Conservation (phyloP, 2,888 invertebrate species). For the Drosophila incognita region DNA sequence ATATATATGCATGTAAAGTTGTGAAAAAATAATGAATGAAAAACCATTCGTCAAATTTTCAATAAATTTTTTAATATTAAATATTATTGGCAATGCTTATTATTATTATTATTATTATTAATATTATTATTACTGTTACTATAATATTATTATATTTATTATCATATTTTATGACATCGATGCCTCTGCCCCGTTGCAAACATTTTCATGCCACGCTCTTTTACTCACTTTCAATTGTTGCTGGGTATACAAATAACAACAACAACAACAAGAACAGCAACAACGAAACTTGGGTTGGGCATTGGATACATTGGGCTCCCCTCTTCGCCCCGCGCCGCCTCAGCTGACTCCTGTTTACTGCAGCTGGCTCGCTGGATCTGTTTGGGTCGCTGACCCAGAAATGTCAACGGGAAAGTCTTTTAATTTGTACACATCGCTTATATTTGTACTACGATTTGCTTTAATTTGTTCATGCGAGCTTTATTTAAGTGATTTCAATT, state of each 20-base stretch:
- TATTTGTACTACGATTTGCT: slow-evolving; percentile 20
- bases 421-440: slow-evolving; percentile 54
- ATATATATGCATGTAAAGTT: neutral
- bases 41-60: neutral
- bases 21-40: too few species aligned
- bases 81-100: neutral
- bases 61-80: neutral
- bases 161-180: neutral
- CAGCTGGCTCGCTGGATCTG: slow-evolving; percentile 46
- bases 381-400: slow-evolving; percentile 84
- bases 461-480: slow-evolving; percentile 6
- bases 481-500: slow-evolving; percentile 36
- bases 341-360: slow-evolving; percentile 5
- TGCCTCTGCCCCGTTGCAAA: neutral
- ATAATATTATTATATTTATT: neutral
- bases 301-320: slow-evolving; percentile 20
- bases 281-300: slow-evolving; percentile 54
- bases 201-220: neutral
- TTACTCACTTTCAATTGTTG: neutral
- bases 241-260: slow-evolving; percentile 19
- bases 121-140: neutral
- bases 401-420: slow-evolving; percentile 83
- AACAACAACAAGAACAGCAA: slow-evolving; percentile 31
- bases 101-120: neutral
- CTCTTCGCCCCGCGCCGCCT: slow-evolving; percentile 8